Base-by-base conservation (phyloP, 2,797 vertebrate genomes). In the Mycteria americana region DNA sequence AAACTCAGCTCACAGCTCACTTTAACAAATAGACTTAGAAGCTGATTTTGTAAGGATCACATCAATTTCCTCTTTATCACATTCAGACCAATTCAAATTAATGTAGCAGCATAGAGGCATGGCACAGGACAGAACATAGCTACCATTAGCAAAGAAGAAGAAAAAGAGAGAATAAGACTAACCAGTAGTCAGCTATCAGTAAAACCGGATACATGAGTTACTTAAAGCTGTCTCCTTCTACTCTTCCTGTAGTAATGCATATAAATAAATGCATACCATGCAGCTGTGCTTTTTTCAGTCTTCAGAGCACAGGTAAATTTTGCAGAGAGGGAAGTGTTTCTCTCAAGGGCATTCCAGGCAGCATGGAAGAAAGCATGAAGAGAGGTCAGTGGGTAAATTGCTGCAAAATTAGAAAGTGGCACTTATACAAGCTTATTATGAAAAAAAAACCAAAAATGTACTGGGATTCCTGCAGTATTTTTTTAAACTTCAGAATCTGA, bases 401-500 rank as follows among this genome's bases (percentile, higher is more conserved):
- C 85, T 95, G 95, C 94, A 97, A 84, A 93, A 80, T 94, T 92
- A 84, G 69, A 94, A 95, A 95, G 95, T 89, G 78, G 62, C 92
- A 94, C 90, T 94, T 97, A 73, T 5, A 64, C 54, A 88, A 96
- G 64, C 84, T 95, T 88, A 92, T 95, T 89, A 77, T 84, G 88
- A 92, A 95, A 88, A 91, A 92, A 95, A 87, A 85, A 3, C 12
- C 18, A 10, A 96, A 92, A 88, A 88, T 56, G 33, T 70, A 94
- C 86, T 93, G 80, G 88, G 72, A 92, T 94, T 96, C 85, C 80
- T 93, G 93, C 89, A 97, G 53, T 92, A 75, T 95, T 97, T 94
- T 91, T 80, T 84, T 92, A 70, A 94, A 91, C 84, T 91, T 94
- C 56, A 95, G 85, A 96, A 96, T 97, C 72, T 97, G 92, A 98